Evolutionary conservation across 1,140 invertebrate genomes (phyloP).

Genomic region (Polyergus mexicanus): DNA sequence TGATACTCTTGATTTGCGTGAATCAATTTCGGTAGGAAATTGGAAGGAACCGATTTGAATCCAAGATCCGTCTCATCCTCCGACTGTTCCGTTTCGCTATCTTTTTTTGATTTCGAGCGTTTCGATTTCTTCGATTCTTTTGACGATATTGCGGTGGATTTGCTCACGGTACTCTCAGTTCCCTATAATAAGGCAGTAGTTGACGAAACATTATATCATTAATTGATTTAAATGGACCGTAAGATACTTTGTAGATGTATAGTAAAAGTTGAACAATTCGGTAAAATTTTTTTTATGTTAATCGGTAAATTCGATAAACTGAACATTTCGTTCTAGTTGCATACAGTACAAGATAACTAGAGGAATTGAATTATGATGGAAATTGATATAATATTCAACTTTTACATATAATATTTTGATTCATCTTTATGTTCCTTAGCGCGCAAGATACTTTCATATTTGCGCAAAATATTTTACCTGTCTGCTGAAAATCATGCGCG

Average conservation of each 20-base stretch:
- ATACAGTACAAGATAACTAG: not conserved
- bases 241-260: not conserved
- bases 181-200: conserved; percentile 81
- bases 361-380: not conserved
- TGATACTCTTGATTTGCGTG: conserved; percentile 86
- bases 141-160: conserved; percentile 91
- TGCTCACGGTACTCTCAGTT: conserved; percentile 92
- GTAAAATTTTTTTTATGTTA: not conserved
- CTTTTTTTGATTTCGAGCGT: conserved; percentile 85
- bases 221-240: not conserved
- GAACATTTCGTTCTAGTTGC: not conserved
- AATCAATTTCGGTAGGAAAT: conserved; percentile 86
- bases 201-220: not conserved
- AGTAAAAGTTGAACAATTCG: not conserved
- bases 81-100: conserved; percentile 87
- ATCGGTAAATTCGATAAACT: not conserved
- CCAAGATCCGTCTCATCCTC: conserved; percentile 88
- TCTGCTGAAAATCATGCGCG: conserved; percentile 92
- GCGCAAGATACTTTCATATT: not conserved
- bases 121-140: conserved; percentile 92
- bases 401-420: not conserved
- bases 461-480: conserved; percentile 86
- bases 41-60: conserved; percentile 86
- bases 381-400: conserved; percentile 16
- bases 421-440: not conserved